These are phyloP conservation scores for Crambe crambe DNA, from an alignment of 37 sponge, comb jelly and placozoan species.

Conservation along the genomic window DNA sequence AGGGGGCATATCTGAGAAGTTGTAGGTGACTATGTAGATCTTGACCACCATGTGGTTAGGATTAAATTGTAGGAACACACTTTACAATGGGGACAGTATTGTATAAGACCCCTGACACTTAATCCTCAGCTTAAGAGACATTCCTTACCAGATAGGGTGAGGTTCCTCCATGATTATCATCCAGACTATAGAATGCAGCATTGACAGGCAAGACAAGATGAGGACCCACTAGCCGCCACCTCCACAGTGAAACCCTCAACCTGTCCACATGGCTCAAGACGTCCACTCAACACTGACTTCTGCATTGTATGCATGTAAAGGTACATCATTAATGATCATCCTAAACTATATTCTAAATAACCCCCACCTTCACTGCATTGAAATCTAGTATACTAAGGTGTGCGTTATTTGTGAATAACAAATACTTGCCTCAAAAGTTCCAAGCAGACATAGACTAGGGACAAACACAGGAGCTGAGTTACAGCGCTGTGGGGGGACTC, in stretches of 20 bases:
- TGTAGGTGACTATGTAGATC: too few species aligned
- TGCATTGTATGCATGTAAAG: too few species aligned
- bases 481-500: slow-evolving; percentile 14
- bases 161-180: slow-evolving; percentile 42
- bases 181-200: slow-evolving; percentile 64
- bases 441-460: slow-evolving; percentile 54
- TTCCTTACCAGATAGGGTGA: slow-evolving; percentile 67
- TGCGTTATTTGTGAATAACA: too few species aligned
- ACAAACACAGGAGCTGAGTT: slow-evolving; percentile 55
- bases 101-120: too few species aligned
- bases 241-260: slow-evolving; percentile 80
- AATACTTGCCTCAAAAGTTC: slow-evolving; percentile 64
- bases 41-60: too few species aligned
- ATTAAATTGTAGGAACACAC: too few species aligned
- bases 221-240: slow-evolving; percentile 75
- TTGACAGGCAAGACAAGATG: slow-evolving; percentile 64
- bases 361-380: too few species aligned
- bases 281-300: slow-evolving; percentile 79
- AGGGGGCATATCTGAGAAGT: too few species aligned
- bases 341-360: too few species aligned
- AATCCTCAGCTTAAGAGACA: too few species aligned
- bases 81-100: too few species aligned
- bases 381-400: neutral
- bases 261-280: slow-evolving; percentile 68
- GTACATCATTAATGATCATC: too few species aligned